Evolutionary conservation across 2,113 vertebrate genomes (phyloP).

Genomic region (Tenebrosternarchus preto): DNA sequence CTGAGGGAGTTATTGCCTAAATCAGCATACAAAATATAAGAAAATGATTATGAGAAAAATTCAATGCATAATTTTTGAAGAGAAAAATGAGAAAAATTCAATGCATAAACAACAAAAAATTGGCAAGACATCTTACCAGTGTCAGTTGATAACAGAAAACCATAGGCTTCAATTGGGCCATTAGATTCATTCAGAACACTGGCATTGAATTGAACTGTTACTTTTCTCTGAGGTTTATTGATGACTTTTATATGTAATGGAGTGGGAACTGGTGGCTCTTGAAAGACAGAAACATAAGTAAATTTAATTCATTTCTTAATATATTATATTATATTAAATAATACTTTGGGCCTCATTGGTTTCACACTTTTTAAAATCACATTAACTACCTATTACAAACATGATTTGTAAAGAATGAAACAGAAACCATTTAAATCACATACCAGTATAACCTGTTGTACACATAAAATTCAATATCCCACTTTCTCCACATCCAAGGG

Average conservation of each 20-base stretch:
- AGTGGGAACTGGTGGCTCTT: slow-evolving; percentile 72
- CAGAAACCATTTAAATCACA: neutral
- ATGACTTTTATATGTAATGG: too few relatives aligned
- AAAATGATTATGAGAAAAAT: neutral
- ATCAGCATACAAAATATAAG: neutral
- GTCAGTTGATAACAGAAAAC: slow-evolving; percentile 75
- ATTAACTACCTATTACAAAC: neutral
- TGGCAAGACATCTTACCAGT: slow-evolving; percentile 49
- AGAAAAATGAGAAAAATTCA: too few relatives aligned
- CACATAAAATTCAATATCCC: slow-evolving; percentile 61
- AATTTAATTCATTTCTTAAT: neutral
- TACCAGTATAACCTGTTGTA: slow-evolving; percentile 80
- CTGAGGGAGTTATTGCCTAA: neutral
- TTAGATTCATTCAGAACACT: slow-evolving; percentile 64
- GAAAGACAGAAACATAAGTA: neutral
- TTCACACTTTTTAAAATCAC: neutral
- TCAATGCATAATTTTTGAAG: neutral
- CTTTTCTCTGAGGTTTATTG: slow-evolving; percentile 16
- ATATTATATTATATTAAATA: neutral
- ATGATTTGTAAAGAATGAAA: neutral
- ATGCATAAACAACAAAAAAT: neutral
- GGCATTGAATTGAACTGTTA: slow-evolving; percentile 48
- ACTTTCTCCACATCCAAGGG: slow-evolving; percentile 64
- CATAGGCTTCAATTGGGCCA: slow-evolving; percentile 79
- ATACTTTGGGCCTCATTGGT: neutral